These are phyloP conservation scores for Amphipoea oculea DNA, from an alignment of 2,888 invertebrate genomes.

Conservation along the genomic window DNA sequence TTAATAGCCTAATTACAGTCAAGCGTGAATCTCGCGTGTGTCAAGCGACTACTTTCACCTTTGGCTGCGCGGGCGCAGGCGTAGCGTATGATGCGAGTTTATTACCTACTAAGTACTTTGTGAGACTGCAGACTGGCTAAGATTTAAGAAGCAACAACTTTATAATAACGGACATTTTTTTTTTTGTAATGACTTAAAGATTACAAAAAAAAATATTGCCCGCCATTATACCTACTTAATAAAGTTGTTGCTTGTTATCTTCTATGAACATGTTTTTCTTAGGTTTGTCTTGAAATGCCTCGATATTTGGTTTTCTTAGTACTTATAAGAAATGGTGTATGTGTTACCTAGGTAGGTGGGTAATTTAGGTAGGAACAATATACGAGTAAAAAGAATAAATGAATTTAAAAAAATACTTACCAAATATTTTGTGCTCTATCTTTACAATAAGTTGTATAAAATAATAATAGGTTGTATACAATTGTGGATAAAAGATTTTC, in stretches of 20 bases:
- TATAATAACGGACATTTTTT: too few species aligned
- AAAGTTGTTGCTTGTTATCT: too few species aligned
- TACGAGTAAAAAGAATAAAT: neutral
- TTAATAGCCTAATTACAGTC: conserved; percentile 59
- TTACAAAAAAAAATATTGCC: too few species aligned
- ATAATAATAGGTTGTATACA: too few species aligned
- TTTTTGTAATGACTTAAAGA: too few species aligned
- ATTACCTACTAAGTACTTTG: conserved; percentile 18
- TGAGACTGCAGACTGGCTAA: conserved; percentile 6
- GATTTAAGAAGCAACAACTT: conserved; percentile 1
- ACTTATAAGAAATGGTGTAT: neutral
- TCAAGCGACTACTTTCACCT: conserved; percentile 63
- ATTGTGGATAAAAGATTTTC: too few species aligned
- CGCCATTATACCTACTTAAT: too few species aligned
- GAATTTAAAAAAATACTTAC: too few species aligned
- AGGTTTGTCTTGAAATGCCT: neutral
- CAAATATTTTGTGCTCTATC: neutral
- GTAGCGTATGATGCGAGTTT: conserved; percentile 44
- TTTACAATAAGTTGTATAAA: neutral
- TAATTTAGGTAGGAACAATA: neutral
- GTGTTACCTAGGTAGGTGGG: too few species aligned
- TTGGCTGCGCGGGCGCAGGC: conserved; percentile 24
- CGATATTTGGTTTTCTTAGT: neutral
- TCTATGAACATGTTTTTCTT: neutral
- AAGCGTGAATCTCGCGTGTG: conserved; percentile 64